These are phyloP conservation scores for Apolygus lucorum DNA, from an alignment of 1,140 invertebrate genomes.

Conservation along the genomic window DNA sequence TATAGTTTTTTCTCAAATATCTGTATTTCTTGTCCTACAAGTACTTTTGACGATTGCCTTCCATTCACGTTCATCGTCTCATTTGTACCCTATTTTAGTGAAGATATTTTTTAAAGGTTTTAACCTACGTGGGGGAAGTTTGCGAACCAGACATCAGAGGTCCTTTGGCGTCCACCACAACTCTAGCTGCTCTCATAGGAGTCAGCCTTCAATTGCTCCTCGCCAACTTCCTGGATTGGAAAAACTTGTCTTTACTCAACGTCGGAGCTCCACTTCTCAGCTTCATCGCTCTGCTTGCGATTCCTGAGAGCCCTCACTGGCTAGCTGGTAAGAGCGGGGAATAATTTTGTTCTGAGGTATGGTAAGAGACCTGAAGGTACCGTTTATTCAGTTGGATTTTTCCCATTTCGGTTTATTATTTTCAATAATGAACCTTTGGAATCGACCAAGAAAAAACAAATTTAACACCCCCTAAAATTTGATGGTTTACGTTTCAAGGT, in stretches of 20 bases:
- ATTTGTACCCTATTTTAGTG: too few species aligned
- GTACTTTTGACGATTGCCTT: too few species aligned
- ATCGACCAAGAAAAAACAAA: too few species aligned
- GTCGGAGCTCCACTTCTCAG: conserved; percentile 54
- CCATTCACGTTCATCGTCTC: too few species aligned
- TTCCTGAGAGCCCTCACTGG: conserved; percentile 73
- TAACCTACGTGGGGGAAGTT: conserved; percentile 72
- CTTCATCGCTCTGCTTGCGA: conserved; percentile 52
- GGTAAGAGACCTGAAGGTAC: not conserved
- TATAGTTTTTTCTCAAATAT: too few species aligned
- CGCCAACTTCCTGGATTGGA: conserved; percentile 58
- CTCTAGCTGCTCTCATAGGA: conserved; percentile 61
- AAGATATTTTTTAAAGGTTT: conserved; percentile 46
- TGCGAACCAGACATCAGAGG: conserved; percentile 67
- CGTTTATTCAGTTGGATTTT: not conserved
- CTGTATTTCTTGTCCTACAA: too few species aligned
- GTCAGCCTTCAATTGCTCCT: conserved; percentile 51
- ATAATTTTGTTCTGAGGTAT: not conserved
- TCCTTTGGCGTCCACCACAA: conserved; percentile 59
- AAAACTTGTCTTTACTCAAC: conserved; percentile 57
- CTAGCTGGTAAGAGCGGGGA: conserved; percentile 46
- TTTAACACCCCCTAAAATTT: too few species aligned
- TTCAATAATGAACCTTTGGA: too few species aligned
- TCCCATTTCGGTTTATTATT: too few species aligned
- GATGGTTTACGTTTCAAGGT: too few species aligned